phyloP scores from a whole-genome alignment of 1,140 invertebrate species.

The Portunus trituberculatus region DNA sequence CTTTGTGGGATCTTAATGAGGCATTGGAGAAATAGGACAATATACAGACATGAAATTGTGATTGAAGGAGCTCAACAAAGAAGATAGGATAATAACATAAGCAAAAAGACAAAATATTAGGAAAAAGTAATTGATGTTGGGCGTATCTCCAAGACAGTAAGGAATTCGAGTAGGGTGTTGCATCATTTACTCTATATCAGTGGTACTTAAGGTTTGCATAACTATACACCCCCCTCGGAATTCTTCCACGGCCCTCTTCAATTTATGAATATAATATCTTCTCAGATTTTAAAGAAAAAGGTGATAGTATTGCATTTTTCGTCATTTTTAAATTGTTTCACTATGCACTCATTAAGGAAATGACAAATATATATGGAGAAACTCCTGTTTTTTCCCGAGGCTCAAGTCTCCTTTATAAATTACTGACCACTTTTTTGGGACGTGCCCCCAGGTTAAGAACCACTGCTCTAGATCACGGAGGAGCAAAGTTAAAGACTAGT shows the following conservation, averaged over 20 bases:
- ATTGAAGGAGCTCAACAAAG: no score
- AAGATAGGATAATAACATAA: no score
- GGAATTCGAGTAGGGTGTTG: no score
- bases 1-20: not conserved
- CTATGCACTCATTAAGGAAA: not conserved
- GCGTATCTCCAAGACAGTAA: not conserved
- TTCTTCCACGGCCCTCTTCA: no score
- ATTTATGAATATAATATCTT: no score
- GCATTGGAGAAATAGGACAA: no score
- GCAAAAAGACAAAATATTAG: not conserved
- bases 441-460: no score
- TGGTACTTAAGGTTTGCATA: not conserved
- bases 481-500: not conserved
- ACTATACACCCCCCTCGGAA: no score
- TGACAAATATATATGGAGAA: not conserved
- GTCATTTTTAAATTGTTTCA: not conserved
- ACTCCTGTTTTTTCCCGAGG: not conserved
- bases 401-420: not conserved
- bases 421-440: no score
- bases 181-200: not conserved
- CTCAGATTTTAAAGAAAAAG: no score
- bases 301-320: not conserved
- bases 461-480: not conserved
- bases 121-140: not conserved
- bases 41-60: no score